phyloP scores from a whole-genome alignment of 2,888 invertebrate genomes.

The Desoria tigrina region DNA sequence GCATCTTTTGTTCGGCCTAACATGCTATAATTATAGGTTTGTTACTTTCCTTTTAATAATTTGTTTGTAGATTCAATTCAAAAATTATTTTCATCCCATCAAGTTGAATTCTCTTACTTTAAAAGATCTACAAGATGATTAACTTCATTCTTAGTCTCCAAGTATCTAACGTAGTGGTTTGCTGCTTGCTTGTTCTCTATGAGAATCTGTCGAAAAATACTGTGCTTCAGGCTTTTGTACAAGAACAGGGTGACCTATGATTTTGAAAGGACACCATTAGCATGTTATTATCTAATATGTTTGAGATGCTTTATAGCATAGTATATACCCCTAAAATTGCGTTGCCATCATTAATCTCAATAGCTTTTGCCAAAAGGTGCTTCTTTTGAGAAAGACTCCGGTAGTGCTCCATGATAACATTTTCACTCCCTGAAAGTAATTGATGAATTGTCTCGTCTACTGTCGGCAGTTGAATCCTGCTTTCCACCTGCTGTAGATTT shows the following conservation, averaged over 20 bases:
- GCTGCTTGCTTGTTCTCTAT: conserved; percentile 70
- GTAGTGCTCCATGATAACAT: conserved; percentile 62
- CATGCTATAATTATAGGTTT: too few relatives aligned
- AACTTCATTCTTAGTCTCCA: conserved; percentile 68
- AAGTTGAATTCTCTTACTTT: conserved; percentile 64
- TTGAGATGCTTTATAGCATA: too few relatives aligned
- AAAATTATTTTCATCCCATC: neutral
- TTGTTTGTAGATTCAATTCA: too few relatives aligned
- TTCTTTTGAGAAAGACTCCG: conserved; percentile 66
- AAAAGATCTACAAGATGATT: conserved; percentile 71
- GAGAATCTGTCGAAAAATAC: conserved; percentile 70
- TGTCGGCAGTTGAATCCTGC: conserved; percentile 50
- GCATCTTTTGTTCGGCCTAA: conserved; percentile 69
- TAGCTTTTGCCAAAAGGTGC: conserved; percentile 69
- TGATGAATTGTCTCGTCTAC: conserved; percentile 61
- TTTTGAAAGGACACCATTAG: too few relatives aligned
- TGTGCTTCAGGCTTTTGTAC: conserved; percentile 70
- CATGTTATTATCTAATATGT: too few relatives aligned
- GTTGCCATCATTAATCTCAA: conserved; percentile 74
- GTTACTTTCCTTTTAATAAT: too few relatives aligned
- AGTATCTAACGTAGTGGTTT: conserved; percentile 72
- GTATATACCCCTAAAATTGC: conserved; percentile 67
- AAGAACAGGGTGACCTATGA: conserved; percentile 73
- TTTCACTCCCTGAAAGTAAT: conserved; percentile 61
- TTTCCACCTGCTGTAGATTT: conserved; percentile 53